Percentiles rank a stretch among this genome's conserved stretches.
phyloP scores from a whole-genome alignment of 2,113 vertebrate genomes.

The Naja naja region DNA sequence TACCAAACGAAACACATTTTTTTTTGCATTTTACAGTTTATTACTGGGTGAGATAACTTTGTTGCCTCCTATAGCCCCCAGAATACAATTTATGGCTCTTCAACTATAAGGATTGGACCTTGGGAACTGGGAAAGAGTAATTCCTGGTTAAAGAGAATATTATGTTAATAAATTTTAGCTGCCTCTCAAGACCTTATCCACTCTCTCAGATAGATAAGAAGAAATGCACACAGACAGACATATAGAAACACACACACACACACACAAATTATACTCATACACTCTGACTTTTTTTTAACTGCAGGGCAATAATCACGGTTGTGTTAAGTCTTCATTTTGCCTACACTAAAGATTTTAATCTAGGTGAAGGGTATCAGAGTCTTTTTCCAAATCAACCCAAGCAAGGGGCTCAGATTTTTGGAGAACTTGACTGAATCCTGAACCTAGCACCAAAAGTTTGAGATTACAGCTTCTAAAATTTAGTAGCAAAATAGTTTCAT shows the following conservation, averaged over 20 bases:
- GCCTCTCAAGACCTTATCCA: not conserved
- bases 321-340: not conserved
- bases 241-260: not conserved
- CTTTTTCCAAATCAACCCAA: not conserved
- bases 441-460: not conserved
- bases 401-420: not conserved
- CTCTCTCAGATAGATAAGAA: not conserved
- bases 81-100: not conserved
- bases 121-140: not conserved
- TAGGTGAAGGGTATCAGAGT: not conserved
- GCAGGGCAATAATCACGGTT: not conserved
- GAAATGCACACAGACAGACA: not conserved
- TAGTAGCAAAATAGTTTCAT: not conserved
- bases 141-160: not conserved
- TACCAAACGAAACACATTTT: not conserved
- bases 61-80: not conserved
- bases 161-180: not conserved
- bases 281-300: not conserved
- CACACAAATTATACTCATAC: not conserved
- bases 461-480: not conserved
- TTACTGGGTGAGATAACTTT: not conserved
- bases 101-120: not conserved
- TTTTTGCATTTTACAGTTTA: not conserved
- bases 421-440: not conserved
- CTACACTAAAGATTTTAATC: not conserved